Base-by-base conservation (phyloP, 1,140 invertebrate genomes). In the Drosophila lacertosa region DNA sequence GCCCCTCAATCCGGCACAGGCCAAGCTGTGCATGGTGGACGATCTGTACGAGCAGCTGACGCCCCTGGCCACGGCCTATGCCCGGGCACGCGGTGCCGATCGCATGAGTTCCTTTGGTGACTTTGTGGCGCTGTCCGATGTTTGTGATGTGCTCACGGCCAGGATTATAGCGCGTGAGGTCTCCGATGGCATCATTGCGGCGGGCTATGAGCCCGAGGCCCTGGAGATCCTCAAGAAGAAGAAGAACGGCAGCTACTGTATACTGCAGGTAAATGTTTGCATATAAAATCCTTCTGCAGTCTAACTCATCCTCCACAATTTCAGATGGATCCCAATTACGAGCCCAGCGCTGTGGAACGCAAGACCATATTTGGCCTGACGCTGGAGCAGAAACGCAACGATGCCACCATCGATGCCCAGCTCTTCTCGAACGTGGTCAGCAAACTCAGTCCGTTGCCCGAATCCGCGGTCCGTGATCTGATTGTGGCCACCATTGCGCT, bases 31-130 rank as follows among this genome's bases (percentile, higher is more conserved):
- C 88, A 98, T 98, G 95, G 98, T 99, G 1, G 95, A 97, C 64
- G 98, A 99, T 92, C 82, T 99, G 18, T 89, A 92, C 0, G 92
- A 94, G 18, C 92, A 94, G 50, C 92, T 99, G 44, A 95, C 97
- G 4, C 98, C 97, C 0, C 76, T 99, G n/a, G 98, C 98, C 0
- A 94, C 94, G 9, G 99, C 99, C 1, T 99, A 99, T 92, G 98
- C 98, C 0, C 93, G 98, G 66, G 99, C 98, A 0, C 93, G 99
- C 92, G 98, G 98, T 32, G 98, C 98, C 13, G 99, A 99, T 92
- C 94, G 99, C 54, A 99, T 99, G 99, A 99, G 98, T 4, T 99
- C 98, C 9, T 99, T 99, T 92, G 98, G 99, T 0, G 99, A 99
- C 92, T 99, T 99, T 91, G 94, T 99, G 35, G 97, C 98, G 9